Evolutionary conservation across 2,113 vertebrate species (phyloP).

Genomic region (Triplophysa rosa): DNA sequence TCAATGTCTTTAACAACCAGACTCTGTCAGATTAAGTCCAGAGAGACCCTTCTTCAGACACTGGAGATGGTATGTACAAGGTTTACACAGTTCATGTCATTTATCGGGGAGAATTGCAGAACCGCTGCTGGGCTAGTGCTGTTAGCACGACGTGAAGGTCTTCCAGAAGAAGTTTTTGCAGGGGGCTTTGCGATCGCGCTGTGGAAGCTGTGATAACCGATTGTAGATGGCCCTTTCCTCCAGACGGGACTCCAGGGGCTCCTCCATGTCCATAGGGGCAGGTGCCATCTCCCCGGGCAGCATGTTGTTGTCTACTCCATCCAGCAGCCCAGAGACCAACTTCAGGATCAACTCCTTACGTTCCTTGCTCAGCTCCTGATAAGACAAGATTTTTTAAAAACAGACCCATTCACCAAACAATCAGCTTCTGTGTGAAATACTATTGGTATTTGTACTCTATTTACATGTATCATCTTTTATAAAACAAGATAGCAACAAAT

Average conservation of each 20-base stretch:
- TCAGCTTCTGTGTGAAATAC: too few species aligned
- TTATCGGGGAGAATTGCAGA: conserved; percentile 21
- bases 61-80: conserved; percentile 67
- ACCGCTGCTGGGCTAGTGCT: conserved; percentile 1
- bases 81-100: conserved; percentile 73
- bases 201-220: conserved; percentile 75
- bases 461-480: too few species aligned
- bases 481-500: neutral
- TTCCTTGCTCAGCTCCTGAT: conserved; percentile 79
- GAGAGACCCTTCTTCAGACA: conserved; percentile 60
- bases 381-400: neutral
- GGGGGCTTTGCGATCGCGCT: conserved; percentile 85
- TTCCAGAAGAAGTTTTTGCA: conserved; percentile 96
- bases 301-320: conserved; percentile 71
- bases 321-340: conserved; percentile 80
- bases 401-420: neutral
- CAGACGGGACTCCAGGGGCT: conserved; percentile 75
- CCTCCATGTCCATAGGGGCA: conserved; percentile 64
- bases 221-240: conserved; percentile 78
- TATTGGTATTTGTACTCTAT: too few species aligned
- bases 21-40: conserved; percentile 73
- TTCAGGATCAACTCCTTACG: conserved; percentile 81
- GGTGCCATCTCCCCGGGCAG: conserved; percentile 58
- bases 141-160: conserved; percentile 89
- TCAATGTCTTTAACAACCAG: conserved; percentile 68